Conservation (phyloP, 92 coral and sea anemone species). For the Plumapathes pennacea region DNA sequence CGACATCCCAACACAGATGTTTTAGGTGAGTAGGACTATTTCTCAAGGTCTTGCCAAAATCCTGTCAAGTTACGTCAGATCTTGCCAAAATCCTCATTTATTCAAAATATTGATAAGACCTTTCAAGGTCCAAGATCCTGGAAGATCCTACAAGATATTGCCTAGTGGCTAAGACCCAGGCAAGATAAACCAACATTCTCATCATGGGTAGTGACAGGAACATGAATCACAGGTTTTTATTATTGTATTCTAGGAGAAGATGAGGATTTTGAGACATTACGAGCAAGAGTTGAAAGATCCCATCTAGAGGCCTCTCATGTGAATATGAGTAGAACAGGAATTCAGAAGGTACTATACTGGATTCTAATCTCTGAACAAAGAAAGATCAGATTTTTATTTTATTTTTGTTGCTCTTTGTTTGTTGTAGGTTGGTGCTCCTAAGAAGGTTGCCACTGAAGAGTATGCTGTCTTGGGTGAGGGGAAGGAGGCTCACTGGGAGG, state of each 20-base stretch:
- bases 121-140: not conserved
- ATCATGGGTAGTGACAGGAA: not conserved
- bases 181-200: not conserved
- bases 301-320: constrained; percentile 92
- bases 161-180: not conserved
- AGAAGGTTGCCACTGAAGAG: constrained; percentile 74
- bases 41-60: too few species aligned
- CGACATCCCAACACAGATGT: constrained; percentile 72
- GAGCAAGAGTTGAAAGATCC: constrained; percentile 82
- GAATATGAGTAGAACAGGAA: constrained; percentile 86
- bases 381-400: not conserved
- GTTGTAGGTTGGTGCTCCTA: constrained; percentile 56
- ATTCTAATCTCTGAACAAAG: not conserved
- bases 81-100: too few species aligned
- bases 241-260: constrained; percentile 77
- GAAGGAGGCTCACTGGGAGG: constrained; percentile 99
- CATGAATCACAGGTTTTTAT: too few species aligned
- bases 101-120: too few species aligned
- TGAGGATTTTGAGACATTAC: constrained; percentile 86
- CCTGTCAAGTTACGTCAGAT: too few species aligned
- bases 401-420: not conserved
- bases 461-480: constrained; percentile 78
- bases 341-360: constrained; percentile 61
- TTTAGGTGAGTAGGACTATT: constrained; percentile 42
- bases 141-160: too few species aligned